These are phyloP conservation scores for Zygothrica quintamaculata DNA, from an alignment of 2,888 invertebrate genomes.

Conservation along the genomic window DNA sequence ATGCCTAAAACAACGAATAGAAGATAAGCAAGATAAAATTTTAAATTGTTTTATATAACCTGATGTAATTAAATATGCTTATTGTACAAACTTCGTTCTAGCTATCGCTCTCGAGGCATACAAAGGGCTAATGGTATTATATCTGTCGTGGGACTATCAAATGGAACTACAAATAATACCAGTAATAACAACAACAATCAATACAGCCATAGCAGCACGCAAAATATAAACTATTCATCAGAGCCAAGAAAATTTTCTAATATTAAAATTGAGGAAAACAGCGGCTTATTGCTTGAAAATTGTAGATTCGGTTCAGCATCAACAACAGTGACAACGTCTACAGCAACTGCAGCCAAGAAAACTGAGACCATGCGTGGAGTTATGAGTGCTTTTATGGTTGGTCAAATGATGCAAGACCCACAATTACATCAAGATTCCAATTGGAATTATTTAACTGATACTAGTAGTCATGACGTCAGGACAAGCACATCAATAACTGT, in stretches of 20 bases:
- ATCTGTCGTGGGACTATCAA: constrained; percentile 14
- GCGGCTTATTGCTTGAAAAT: constrained; percentile 52
- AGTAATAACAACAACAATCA: constrained; percentile 49
- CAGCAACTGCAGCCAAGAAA: constrained; percentile 51
- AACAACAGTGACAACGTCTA: constrained; percentile 30
- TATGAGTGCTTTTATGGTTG: constrained; percentile 54
- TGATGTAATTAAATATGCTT: too few relatives aligned
- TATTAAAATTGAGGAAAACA: constrained; percentile 76
- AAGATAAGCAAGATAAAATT: too few relatives aligned
- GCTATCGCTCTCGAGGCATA: constrained; percentile 74
- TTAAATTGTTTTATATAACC: too few relatives aligned
- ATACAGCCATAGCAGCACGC: constrained; percentile 64
- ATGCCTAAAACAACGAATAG: too few relatives aligned
- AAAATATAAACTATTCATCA: constrained; percentile 46
- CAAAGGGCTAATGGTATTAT: constrained; percentile 37
- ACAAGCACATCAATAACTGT: constrained; percentile 50
- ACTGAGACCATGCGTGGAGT: constrained; percentile 48
- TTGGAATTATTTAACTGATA: constrained; percentile 74
- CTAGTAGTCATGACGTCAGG: constrained; percentile 49
- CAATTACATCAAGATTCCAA: constrained; percentile 65
- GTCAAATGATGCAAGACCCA: constrained; percentile 60
- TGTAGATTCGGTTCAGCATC: constrained; percentile 58
- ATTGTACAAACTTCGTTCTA: constrained; percentile 17
- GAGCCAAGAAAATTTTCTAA: constrained; percentile 60
- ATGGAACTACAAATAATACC: constrained; percentile 19